Conservation (phyloP, 2,888 invertebrate species). For the Lepetodrilus schrolli region DNA sequence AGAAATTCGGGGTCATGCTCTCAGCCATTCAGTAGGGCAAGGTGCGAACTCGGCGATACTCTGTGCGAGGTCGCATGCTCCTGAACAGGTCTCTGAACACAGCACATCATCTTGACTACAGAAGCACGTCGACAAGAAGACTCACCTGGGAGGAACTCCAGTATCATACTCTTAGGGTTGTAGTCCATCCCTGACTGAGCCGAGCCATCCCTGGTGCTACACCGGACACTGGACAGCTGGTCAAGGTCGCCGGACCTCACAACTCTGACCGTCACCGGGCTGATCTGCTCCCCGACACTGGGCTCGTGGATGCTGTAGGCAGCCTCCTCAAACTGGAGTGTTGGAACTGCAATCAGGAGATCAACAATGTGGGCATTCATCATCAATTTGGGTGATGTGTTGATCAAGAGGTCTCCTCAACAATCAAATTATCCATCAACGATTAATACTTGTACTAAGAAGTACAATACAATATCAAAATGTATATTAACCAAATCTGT, state of each 20-base stretch:
- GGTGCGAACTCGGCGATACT: too few species aligned
- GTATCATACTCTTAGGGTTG: slow-evolving; percentile 66
- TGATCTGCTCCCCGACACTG: slow-evolving; percentile 53
- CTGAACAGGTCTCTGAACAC: too few species aligned
- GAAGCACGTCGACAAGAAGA: background rate
- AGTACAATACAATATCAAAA: too few species aligned
- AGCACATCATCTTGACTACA: too few species aligned
- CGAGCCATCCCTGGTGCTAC: slow-evolving; percentile 74
- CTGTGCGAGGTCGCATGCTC: too few species aligned
- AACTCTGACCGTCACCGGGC: slow-evolving; percentile 62
- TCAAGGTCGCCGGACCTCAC: slow-evolving; percentile 69
- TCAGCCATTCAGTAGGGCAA: too few species aligned
- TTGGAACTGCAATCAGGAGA: slow-evolving; percentile 64
- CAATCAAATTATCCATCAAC: too few species aligned
- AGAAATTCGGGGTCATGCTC: background rate
- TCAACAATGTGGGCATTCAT: too few species aligned
- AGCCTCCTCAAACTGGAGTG: slow-evolving; percentile 63
- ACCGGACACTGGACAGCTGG: slow-evolving; percentile 63
- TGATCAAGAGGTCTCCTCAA: too few species aligned
- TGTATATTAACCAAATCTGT: too few species aligned
- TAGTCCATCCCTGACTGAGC: slow-evolving; percentile 74
- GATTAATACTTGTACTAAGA: too few species aligned
- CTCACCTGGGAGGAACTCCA: slow-evolving; percentile 71
- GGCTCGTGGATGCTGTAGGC: slow-evolving; percentile 71
- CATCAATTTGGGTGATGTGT: too few species aligned